Evolutionary conservation across 2,113 vertebrate genomes (phyloP), one percentile per base, ranked within the genome.

Genomic region (Bucco capensis): DNA sequence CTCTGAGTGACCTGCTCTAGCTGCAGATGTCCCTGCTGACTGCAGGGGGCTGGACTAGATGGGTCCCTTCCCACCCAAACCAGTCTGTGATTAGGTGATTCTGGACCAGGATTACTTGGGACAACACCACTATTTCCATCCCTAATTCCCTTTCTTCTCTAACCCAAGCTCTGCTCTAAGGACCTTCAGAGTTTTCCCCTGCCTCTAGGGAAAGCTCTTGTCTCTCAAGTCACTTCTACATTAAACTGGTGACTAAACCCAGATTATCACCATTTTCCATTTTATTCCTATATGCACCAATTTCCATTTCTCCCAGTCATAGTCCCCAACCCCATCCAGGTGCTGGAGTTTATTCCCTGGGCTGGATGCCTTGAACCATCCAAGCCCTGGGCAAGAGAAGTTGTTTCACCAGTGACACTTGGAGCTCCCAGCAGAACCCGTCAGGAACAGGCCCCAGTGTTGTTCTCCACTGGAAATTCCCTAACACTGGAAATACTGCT

Each of bases 81-180:
- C 40, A 42, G 11, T 42, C 40, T 42, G 15, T 42, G 40, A 42
- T 42, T 42, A 15, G 11, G 40, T 42, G 40, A 42, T 42, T 42
- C 15, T 42, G 40, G 40, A 42, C 40, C 0, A 1, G 62, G 23
- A 38, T 50, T 21, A 1, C 53, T 38, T 2, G 2, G 83, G 25
- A 21, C 53, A 27, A 33, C 1, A 1, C 28, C 6, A 5, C 15
- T 5, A 5, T 16, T 61, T 17, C 85, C 65, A 91, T 8, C 42
- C 25, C 19, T 31, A 8, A 28, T 21, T 37, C 51, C 61, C 37
- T 14, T 51, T 25, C 21, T 31, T 31, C 38, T 17, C 8, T 19
- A 83, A 46, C 19, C 38, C 49, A 12, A 53, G 23, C 56, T 71
- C 77, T 73, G 73, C 33, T 30, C 38, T n/a, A 18, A 53, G 12